These are phyloP conservation scores for Conus canariensis DNA, from an alignment of 2,888 invertebrate genomes.

Conservation along the genomic window DNA sequence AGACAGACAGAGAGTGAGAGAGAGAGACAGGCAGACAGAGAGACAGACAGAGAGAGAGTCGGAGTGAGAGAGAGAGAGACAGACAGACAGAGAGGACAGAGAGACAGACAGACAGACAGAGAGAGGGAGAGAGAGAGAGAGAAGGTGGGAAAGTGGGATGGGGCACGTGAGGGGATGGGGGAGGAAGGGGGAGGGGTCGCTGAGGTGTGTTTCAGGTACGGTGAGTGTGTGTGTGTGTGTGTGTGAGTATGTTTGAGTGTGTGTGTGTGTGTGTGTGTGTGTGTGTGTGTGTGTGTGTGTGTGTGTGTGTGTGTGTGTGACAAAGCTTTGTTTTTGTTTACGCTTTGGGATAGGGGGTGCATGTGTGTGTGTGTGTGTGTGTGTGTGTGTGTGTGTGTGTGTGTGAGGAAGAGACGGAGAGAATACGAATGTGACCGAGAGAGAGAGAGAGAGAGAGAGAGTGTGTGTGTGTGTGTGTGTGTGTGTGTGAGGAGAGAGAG, in stretches of 20 bases:
- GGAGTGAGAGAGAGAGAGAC: background rate
- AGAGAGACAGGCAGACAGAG: background rate
- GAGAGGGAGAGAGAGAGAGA: background rate
- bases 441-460: background rate
- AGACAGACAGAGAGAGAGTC: background rate
- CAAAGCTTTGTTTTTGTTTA: no score
- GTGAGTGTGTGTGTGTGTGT: no score
- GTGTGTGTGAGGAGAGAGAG: background rate
- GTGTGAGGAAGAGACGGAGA: background rate
- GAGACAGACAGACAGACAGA: background rate
- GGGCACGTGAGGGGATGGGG: background rate
- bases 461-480: background rate
- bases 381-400: background rate
- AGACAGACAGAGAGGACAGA: background rate
- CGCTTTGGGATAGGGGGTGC: background rate
- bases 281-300: no score
- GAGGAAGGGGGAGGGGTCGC: background rate
- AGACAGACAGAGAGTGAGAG: background rate
- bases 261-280: no score
- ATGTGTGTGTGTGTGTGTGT: slow-evolving; percentile 4
- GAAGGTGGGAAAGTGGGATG: background rate
- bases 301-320: no score
- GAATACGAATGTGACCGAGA: background rate
- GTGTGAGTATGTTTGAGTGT: no score
- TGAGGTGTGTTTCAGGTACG: no score